phyloP scores from a whole-genome alignment of 1,140 invertebrate species.

The Sarcophaga peregrina region DNA sequence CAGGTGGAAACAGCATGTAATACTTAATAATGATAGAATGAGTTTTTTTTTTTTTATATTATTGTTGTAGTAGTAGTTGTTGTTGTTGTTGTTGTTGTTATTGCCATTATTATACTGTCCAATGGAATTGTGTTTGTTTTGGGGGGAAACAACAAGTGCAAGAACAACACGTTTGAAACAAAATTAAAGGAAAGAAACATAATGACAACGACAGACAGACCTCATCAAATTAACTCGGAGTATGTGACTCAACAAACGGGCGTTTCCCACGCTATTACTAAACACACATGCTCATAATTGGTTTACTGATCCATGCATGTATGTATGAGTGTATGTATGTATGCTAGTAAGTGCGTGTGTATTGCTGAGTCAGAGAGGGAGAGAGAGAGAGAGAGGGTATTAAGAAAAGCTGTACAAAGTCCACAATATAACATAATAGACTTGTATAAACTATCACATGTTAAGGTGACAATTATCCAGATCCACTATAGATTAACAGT shows the following conservation, averaged over 20 bases:
- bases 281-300: background rate
- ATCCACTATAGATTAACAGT: too few species aligned
- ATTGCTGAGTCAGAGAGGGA: too few species aligned
- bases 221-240: constrained; percentile 31
- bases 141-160: background rate
- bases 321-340: too few species aligned
- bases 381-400: background rate
- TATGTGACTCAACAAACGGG: constrained; percentile 45
- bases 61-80: background rate
- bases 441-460: constrained; percentile 3
- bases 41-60: too few species aligned
- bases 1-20: constrained; percentile 15
- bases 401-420: background rate
- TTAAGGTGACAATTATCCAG: constrained; percentile 10
- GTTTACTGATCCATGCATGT: too few species aligned
- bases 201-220: background rate
- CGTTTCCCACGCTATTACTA: constrained; percentile 46
- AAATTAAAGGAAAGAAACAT: background rate
- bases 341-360: background rate
- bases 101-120: too few species aligned
- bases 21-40: background rate
- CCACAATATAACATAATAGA: background rate
- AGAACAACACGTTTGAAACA: background rate
- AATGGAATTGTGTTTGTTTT: background rate
- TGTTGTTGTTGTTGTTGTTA: too few species aligned